A percentile compares a stretch with the other conserved stretches of the same genome.
Evolutionary conservation across 2,797 vertebrate species (phyloP).

Genomic region (Rhynchonycteris naso): DNA sequence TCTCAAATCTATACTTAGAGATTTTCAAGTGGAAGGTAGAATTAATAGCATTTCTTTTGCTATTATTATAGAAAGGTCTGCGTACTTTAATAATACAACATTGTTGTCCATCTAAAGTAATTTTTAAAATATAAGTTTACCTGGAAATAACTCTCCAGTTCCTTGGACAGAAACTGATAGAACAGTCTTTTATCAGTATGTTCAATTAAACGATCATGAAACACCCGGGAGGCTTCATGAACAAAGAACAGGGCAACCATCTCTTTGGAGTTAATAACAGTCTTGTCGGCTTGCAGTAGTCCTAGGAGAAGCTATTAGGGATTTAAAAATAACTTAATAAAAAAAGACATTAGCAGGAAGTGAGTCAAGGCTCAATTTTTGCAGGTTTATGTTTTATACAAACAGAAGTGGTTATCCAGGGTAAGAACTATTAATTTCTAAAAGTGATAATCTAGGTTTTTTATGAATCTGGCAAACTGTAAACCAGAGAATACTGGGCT

Average conservation of each 20-base stretch:
- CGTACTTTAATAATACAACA: neutral
- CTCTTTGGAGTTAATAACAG: conserved; percentile 78
- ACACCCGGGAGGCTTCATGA: conserved; percentile 83
- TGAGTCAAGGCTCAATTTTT: neutral
- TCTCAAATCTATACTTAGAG: neutral
- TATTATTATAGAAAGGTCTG: neutral
- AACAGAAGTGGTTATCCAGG: neutral
- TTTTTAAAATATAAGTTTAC: conserved; percentile 49
- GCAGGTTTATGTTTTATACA: neutral
- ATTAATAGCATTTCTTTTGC: neutral
- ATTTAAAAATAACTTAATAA: neutral
- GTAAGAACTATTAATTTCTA: neutral
- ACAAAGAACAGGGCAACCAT: conserved; percentile 74
- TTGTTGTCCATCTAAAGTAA: neutral
- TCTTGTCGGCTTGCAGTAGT: conserved; percentile 81
- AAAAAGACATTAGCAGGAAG: neutral
- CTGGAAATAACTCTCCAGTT: conserved; percentile 82
- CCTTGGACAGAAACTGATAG: conserved; percentile 78
- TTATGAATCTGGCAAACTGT: neutral
- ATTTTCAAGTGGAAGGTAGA: neutral
- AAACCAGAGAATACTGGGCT: neutral
- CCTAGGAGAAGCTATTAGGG: conserved; percentile 82
- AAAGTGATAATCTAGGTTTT: neutral
- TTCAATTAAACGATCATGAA: conserved; percentile 83
- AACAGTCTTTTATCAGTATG: conserved; percentile 77